These are phyloP conservation scores for Unio pictorum DNA, from an alignment of 2,888 invertebrate genomes.

Conservation along the genomic window DNA sequence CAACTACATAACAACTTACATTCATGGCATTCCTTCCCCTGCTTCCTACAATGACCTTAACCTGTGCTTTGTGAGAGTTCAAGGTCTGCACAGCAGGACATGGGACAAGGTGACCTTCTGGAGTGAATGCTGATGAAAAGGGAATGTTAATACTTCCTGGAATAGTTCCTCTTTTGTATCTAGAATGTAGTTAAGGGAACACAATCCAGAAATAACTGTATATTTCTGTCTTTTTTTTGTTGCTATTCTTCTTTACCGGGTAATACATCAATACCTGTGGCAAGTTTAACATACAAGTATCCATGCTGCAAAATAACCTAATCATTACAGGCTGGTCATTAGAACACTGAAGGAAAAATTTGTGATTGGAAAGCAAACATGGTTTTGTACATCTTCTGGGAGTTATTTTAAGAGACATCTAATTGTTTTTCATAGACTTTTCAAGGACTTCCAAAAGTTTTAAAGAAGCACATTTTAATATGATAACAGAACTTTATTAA, in stretches of 20 bases:
- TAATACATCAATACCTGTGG: neutral
- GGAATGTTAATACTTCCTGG: constrained; percentile 91
- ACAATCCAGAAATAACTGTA: neutral
- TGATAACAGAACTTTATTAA: no score
- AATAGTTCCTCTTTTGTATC: constrained; percentile 85
- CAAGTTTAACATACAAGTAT: neutral
- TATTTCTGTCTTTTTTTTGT: no score
- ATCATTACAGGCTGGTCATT: no score
- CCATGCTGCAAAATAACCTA: neutral
- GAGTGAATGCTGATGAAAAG: constrained; percentile 82
- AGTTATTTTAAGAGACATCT: no score
- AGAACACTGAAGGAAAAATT: no score
- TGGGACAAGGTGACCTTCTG: constrained; percentile 81
- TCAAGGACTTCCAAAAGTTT: no score
- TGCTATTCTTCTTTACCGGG: no score
- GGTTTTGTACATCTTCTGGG: no score
- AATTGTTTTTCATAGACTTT: no score
- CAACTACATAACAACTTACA: constrained; percentile 56
- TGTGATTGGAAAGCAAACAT: no score
- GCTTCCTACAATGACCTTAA: constrained; percentile 83
- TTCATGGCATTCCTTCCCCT: constrained; percentile 80
- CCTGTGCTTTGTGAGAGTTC: constrained; percentile 78
- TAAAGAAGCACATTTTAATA: no score
- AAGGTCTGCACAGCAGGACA: constrained; percentile 74
- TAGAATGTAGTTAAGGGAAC: constrained; percentile 62